Evolutionary conservation across 2,797 vertebrate species (phyloP), one percentile per base, ranked within the genome.

Genomic region (Urosaurus nigricauda): DNA sequence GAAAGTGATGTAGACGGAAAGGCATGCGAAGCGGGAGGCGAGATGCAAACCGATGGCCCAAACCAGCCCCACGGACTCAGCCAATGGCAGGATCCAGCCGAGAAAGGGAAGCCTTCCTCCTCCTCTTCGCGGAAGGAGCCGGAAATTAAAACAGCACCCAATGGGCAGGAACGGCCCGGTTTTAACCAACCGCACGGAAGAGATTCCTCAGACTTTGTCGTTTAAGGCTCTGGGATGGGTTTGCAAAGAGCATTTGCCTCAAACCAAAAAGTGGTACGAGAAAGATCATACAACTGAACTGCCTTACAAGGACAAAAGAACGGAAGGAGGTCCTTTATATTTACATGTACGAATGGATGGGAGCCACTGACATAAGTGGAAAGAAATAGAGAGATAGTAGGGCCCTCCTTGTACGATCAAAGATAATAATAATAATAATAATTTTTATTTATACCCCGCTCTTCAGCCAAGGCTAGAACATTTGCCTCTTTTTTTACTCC

Each of bases 1-100:
- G 81, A 79, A 77, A 4, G 89, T 98, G 97, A 98, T 96, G 96
- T 93, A 94, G 96, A 97, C 95, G 96, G 95, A 97, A 97, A 97
- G 97, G 97, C 96, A 98, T 93, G 96, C 95, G 35, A 93, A 89
- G 90, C 92, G 95, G 96, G 94, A 94, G 95, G 94, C 93, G 92
- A 94, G 83, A 93, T 92, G 95, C 88, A 95, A 95, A 96, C 90
- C 19, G 90, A 77, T 92, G 93, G 87, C 92, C 95, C 94, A 96
- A 96, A 95, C 94, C 95, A 94, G 90, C 65, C 89, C 29, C 35
- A 26, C 2, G n/a, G 43, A 88, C 93, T 0, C 75, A 5, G 83
- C 88, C 77, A 89, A 78, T 87, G 24, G 70, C 12, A 35, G 73
- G 91, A 37, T 85, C 92, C 63, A 60, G 71, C 35, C 80, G 1